Evolutionary conservation across 2,797 vertebrate species (phyloP).

Genomic region (Ispidina lecontei): DNA sequence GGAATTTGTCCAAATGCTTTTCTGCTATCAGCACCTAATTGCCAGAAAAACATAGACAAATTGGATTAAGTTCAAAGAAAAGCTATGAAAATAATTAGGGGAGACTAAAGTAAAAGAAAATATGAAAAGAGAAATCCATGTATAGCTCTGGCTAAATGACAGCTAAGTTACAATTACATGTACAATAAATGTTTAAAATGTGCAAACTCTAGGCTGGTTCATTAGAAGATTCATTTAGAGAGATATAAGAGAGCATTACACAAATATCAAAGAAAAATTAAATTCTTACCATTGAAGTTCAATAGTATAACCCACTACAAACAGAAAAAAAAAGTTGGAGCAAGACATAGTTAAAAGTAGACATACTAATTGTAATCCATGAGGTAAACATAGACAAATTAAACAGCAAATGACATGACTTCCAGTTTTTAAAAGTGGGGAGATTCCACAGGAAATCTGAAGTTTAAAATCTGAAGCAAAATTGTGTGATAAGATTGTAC

Average conservation of each 20-base stretch:
- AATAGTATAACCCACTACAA: neutral
- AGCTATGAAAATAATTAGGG: conserved; percentile 20
- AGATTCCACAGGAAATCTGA: conserved; percentile 25
- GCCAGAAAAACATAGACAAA: conserved; percentile 2
- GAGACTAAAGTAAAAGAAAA: neutral
- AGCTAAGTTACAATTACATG: neutral
- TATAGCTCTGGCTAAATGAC: neutral
- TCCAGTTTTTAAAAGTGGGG: conserved; percentile 19
- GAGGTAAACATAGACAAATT: conserved; percentile 12
- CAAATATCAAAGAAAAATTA: neutral
- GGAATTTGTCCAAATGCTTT: conserved; percentile 19
- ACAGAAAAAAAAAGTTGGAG: neutral
- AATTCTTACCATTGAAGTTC: neutral
- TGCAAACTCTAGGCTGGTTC: neutral
- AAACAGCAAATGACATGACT: neutral
- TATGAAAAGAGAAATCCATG: neutral
- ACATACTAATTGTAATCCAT: neutral
- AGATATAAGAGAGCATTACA: neutral
- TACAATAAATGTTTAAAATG: conserved; percentile 6
- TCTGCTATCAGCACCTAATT: conserved; percentile 31
- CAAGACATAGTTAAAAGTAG: neutral
- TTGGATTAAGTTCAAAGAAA: conserved; percentile 45
- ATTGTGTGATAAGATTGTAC: neutral
- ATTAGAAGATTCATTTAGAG: neutral
- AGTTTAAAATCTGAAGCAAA: neutral